Percentiles rank a stretch among this genome's conserved stretches.
These are phyloP conservation scores for Pogonomyrmex californicus DNA, from an alignment of 1,140 invertebrate species.

Conservation along the genomic window DNA sequence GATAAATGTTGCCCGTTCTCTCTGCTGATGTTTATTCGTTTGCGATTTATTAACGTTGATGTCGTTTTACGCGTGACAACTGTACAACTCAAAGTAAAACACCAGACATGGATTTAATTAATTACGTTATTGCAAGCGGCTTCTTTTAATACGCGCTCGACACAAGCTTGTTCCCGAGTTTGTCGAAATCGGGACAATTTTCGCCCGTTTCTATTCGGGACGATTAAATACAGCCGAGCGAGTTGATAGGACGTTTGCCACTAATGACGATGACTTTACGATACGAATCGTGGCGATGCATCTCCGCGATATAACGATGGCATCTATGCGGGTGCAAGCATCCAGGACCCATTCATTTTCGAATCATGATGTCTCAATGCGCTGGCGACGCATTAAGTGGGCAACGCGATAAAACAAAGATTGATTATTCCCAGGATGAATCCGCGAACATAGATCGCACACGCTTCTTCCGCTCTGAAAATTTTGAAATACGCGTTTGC, in stretches of 20 bases:
- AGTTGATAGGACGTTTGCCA: constrained; percentile 22
- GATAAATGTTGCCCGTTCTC: constrained; percentile 29
- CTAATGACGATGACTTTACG: constrained; percentile 55
- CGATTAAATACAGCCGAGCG: constrained; percentile 24
- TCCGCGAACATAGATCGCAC: neutral
- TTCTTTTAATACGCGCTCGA: neutral
- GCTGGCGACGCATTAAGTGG: constrained; percentile 34
- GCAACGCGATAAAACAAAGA: constrained; percentile 49
- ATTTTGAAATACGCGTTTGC: neutral
- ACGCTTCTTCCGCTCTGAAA: neutral
- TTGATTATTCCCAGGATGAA: constrained; percentile 28
- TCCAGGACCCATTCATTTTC: constrained; percentile 47
- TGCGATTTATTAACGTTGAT: constrained; percentile 46
- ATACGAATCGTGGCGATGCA: constrained; percentile 50
- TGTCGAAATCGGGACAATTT: constrained; percentile 2
- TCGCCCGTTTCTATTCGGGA: constrained; percentile 25
- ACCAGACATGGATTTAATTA: constrained; percentile 42
- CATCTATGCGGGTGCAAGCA: constrained; percentile 56
- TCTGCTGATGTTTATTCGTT: constrained; percentile 37
- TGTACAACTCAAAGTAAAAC: constrained; percentile 53
- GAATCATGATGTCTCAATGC: constrained; percentile 50
- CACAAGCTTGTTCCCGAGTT: neutral
- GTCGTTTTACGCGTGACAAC: constrained; percentile 26
- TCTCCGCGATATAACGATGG: constrained; percentile 44
- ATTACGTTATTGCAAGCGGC: constrained; percentile 14